Percentiles rank a stretch among this genome's conserved stretches.
Conservation (phyloP, 2,888 invertebrate genomes). For the Trachelus iudaicus region DNA sequence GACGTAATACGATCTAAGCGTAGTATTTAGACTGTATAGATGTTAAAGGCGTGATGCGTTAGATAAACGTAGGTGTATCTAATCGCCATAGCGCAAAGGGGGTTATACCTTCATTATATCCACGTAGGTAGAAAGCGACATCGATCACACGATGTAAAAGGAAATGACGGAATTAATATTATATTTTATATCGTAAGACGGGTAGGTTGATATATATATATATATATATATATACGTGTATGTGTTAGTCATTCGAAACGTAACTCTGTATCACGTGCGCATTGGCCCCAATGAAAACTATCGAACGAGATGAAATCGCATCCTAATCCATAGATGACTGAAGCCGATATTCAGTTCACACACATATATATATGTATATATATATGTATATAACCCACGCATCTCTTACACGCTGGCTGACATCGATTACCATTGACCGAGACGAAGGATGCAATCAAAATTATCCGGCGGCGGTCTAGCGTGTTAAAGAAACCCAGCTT, state of each 20-base stretch:
- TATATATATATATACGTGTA: background rate
- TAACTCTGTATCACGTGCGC: background rate
- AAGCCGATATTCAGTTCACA: background rate
- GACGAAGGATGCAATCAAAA: constrained; percentile 9
- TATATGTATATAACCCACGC: background rate
- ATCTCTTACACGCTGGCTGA: background rate
- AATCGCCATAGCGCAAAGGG: background rate
- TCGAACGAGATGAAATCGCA: constrained; percentile 3
- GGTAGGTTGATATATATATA: background rate
- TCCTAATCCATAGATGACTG: background rate
- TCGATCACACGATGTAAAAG: background rate
- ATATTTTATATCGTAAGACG: background rate
- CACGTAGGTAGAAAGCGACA: background rate
- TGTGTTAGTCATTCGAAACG: background rate
- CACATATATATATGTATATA: background rate
- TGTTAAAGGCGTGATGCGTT: background rate
- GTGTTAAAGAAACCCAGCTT: constrained; percentile 3
- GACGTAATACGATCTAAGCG: background rate
- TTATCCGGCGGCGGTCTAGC: constrained; percentile 5
- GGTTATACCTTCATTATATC: background rate
- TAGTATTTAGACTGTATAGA: background rate
- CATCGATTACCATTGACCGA: constrained; percentile 21
- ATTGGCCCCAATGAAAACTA: background rate
- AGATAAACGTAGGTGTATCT: background rate
- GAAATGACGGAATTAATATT: background rate